Percentiles rank a stretch among this genome's conserved stretches.
These are phyloP conservation scores for Hemithea aestivaria DNA, from an alignment of 2,888 invertebrate genomes.

Conservation along the genomic window DNA sequence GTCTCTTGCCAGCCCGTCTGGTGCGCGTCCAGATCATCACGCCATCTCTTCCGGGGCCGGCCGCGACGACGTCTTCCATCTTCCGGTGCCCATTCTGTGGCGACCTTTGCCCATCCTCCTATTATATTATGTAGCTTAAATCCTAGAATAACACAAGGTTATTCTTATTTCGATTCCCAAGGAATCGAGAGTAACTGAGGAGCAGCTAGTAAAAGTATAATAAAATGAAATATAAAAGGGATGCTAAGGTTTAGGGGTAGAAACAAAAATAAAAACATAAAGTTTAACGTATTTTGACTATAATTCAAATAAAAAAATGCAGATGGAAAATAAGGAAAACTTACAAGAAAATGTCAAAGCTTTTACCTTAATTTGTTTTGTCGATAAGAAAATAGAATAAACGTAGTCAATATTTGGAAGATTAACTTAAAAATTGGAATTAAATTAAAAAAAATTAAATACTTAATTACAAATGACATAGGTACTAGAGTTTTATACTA, in stretches of 20 bases:
- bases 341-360: constrained; percentile 77
- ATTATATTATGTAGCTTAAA: no score
- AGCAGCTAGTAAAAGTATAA: no score
- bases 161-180: no score
- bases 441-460: constrained; percentile 78
- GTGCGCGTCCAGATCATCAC: no score
- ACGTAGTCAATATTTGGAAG: constrained; percentile 71
- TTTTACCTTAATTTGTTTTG: constrained; percentile 69
- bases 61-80: no score
- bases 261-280: constrained; percentile 58
- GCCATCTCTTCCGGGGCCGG: no score
- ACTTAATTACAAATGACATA: constrained; percentile 76
- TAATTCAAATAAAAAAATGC: constrained; percentile 78
- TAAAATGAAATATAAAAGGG: constrained; percentile 2
- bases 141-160: no score
- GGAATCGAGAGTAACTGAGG: no score
- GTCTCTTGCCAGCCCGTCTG: no score
- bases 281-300: constrained; percentile 75
- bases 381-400: constrained; percentile 62
- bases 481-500: constrained; percentile 71
- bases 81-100: no score
- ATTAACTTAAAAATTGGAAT: constrained; percentile 74
- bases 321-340: constrained; percentile 77
- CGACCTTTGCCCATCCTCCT: no score
- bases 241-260: constrained; percentile 23